Conservation (phyloP, 1,140 invertebrate species). For the Mya arenaria region DNA sequence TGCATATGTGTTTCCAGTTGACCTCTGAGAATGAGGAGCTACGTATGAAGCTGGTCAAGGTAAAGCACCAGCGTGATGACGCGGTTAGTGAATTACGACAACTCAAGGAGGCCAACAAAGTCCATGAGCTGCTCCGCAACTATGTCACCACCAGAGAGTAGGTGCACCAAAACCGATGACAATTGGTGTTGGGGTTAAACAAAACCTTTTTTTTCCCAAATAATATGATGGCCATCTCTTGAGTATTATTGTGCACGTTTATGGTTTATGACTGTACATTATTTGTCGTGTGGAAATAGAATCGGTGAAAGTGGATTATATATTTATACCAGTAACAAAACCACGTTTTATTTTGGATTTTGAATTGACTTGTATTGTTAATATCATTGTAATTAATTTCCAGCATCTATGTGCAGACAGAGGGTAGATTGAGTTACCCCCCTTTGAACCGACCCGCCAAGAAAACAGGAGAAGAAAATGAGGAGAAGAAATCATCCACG, state of each 20-base stretch:
- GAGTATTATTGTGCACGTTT: too few relatives aligned
- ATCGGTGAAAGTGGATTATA: too few relatives aligned
- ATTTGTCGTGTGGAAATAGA: too few relatives aligned
- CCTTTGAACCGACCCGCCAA: not conserved
- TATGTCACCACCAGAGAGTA: conserved; percentile 70
- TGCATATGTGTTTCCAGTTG: conserved; percentile 54
- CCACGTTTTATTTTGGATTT: too few relatives aligned
- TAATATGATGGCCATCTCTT: too few relatives aligned
- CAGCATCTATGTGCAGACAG: conserved; percentile 36
- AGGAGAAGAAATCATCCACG: conserved; percentile 5
- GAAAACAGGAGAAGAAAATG: conserved; percentile 19
- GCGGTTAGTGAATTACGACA: conserved; percentile 50
- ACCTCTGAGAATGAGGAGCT: conserved; percentile 63
- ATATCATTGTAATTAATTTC: too few relatives aligned
- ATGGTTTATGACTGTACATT: too few relatives aligned
- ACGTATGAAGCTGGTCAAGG: conserved; percentile 53
- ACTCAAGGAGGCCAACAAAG: conserved; percentile 58
- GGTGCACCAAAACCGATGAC: too few relatives aligned
- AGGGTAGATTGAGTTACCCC: not conserved
- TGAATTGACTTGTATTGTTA: too few relatives aligned
- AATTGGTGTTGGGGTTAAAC: too few relatives aligned
- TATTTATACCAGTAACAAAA: too few relatives aligned
- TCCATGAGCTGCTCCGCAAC: conserved; percentile 57
- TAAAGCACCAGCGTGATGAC: conserved; percentile 60
- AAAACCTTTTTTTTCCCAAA: too few relatives aligned